These are phyloP conservation scores for Propithecus deckenii DNA, from an alignment of 2,797 vertebrate species.

Conservation along the genomic window DNA sequence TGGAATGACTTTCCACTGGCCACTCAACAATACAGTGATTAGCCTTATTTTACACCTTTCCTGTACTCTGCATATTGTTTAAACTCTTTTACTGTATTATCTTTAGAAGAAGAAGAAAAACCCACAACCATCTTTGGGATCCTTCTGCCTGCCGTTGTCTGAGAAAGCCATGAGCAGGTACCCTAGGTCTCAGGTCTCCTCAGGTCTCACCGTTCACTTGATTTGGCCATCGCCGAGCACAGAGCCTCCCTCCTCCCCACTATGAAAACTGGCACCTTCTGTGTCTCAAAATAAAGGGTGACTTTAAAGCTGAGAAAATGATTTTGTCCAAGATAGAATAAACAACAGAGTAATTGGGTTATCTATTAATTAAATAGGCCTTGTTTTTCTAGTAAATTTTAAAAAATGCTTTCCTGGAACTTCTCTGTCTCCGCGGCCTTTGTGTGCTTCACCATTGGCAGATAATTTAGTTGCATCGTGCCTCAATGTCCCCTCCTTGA, in stretches of 20 bases:
- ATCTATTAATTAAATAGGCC: neutral
- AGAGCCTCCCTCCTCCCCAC: conserved; percentile 48
- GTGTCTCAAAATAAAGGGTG: conserved; percentile 69
- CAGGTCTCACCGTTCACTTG: conserved; percentile 64
- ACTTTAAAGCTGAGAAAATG: conserved; percentile 73
- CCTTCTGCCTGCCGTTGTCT: neutral
- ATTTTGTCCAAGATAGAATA: conserved; percentile 49
- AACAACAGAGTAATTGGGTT: neutral
- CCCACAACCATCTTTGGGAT: neutral
- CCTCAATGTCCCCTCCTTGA: neutral
- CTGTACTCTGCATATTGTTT: neutral
- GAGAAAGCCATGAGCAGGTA: conserved; percentile 61
- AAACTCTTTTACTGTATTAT: neutral
- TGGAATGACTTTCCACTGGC: neutral
- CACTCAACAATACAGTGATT: neutral
- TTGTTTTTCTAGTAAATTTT: conserved; percentile 18
- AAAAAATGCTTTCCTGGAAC: neutral
- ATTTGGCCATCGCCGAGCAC: conserved; percentile 61
- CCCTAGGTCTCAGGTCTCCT: conserved; percentile 56
- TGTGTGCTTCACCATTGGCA: neutral
- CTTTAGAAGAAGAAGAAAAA: neutral
- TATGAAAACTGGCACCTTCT: conserved; percentile 67
- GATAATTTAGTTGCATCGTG: neutral
- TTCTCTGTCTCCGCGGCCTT: neutral
- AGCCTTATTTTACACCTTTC: neutral